These are phyloP conservation scores for Rhabdophis nuchalis DNA, from an alignment of 2,797 vertebrate species.

Conservation along the genomic window DNA sequence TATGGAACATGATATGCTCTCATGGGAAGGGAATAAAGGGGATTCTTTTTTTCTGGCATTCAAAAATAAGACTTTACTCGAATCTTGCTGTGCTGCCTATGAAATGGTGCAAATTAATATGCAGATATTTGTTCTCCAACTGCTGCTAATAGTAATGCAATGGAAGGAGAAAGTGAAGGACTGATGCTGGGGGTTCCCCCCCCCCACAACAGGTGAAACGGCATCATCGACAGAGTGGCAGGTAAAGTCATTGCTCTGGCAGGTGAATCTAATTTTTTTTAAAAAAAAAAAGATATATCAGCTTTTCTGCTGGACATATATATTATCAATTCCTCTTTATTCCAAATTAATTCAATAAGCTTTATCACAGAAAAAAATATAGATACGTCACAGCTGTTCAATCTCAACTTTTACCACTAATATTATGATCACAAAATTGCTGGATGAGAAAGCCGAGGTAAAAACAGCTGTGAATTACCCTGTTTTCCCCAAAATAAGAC, in stretches of 20 bases:
- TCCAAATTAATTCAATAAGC: neutral
- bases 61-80: neutral
- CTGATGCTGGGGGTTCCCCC: neutral
- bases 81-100: neutral
- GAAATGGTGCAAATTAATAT: constrained; percentile 15
- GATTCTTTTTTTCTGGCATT: constrained; percentile 49
- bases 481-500: too few relatives aligned
- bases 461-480: neutral
- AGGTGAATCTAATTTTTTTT: neutral
- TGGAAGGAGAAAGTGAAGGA: neutral
- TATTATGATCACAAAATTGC: neutral
- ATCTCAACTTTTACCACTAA: neutral
- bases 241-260: neutral
- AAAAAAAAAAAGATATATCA: neutral
- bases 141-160: neutral
- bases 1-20: neutral
- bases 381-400: neutral
- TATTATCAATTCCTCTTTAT: neutral
- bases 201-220: too few relatives aligned
- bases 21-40: too few relatives aligned
- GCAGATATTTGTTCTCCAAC: neutral
- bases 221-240: neutral
- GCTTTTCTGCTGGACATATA: neutral
- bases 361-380: neutral
- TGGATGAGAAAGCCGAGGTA: neutral